Conservation (phyloP, 2,113 vertebrate genomes). For the Mohoua ochrocephala region DNA sequence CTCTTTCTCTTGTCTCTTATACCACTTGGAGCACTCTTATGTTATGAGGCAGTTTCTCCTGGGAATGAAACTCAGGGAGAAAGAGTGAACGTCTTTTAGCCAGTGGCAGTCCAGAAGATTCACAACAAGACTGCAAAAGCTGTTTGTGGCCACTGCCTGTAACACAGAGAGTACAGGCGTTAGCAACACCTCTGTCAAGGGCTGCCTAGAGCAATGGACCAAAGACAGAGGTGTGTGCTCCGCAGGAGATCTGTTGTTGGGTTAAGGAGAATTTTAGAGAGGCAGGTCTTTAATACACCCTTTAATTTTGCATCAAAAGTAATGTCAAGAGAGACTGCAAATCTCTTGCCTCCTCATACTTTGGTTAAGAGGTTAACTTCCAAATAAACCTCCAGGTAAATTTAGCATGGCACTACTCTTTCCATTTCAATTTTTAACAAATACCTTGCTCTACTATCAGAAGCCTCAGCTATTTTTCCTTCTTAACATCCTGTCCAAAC, state of each 20-base stretch:
- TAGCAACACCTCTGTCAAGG: not conserved
- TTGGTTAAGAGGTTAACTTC: not conserved
- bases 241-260: not conserved
- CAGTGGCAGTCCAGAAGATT: not conserved
- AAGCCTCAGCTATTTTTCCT: not conserved
- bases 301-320: not conserved
- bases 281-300: not conserved
- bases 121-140: not conserved
- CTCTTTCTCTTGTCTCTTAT: not conserved
- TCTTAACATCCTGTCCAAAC: not conserved
- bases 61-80: not conserved
- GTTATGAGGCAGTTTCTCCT: not conserved
- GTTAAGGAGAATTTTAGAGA: not conserved
- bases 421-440: not conserved
- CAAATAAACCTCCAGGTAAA: not conserved
- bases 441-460: not conserved
- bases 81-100: not conserved
- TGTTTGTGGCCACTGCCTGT: not conserved
- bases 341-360: not conserved
- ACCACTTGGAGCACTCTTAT: not conserved
- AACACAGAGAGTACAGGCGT: not conserved
- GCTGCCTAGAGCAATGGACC: not conserved
- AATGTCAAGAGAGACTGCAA: not conserved
- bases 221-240: not conserved
- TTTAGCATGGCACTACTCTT: not conserved